Percentiles rank a stretch among this genome's conserved stretches.
phyloP scores from a whole-genome alignment of 2,113 vertebrate species.

The Ifrita kowaldi region DNA sequence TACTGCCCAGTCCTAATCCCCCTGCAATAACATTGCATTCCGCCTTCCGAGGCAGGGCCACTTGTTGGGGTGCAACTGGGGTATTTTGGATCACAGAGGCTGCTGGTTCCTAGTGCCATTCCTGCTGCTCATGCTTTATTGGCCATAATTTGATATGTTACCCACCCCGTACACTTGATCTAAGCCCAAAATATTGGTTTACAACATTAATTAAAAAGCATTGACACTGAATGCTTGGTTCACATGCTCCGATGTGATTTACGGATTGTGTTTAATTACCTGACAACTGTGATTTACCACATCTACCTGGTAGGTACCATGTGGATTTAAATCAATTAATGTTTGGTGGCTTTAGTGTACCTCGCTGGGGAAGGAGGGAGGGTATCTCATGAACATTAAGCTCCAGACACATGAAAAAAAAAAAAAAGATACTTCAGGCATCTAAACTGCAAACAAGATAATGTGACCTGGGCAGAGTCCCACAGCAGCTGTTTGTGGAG shows the following conservation, averaged over 20 bases:
- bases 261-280: not conserved
- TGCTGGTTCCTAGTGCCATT: not conserved
- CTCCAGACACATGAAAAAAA: not conserved
- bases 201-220: constrained; percentile 27
- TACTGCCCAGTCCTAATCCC: not conserved
- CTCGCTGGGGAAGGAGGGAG: not conserved
- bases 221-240: not conserved
- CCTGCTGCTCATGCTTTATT: not conserved
- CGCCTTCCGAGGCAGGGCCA: not conserved
- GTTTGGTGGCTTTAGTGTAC: not conserved
- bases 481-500: constrained; percentile 14
- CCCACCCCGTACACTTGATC: rapidly evolving
- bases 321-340: not conserved
- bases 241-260: not conserved
- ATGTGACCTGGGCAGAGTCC: constrained; percentile 42
- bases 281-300: constrained; percentile 9
- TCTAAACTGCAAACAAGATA: constrained; percentile 59
- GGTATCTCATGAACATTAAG: not conserved
- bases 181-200: constrained; percentile 35
- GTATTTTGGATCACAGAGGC: not conserved
- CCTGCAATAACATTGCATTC: constrained; percentile 28
- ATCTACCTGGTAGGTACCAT: constrained; percentile 9
- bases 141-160: not conserved
- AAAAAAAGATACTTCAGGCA: constrained; percentile 1
- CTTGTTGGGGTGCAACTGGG: not conserved